These are phyloP conservation scores for Anoplius nigerrimus DNA, from an alignment of 2,888 invertebrate genomes.

Conservation along the genomic window DNA sequence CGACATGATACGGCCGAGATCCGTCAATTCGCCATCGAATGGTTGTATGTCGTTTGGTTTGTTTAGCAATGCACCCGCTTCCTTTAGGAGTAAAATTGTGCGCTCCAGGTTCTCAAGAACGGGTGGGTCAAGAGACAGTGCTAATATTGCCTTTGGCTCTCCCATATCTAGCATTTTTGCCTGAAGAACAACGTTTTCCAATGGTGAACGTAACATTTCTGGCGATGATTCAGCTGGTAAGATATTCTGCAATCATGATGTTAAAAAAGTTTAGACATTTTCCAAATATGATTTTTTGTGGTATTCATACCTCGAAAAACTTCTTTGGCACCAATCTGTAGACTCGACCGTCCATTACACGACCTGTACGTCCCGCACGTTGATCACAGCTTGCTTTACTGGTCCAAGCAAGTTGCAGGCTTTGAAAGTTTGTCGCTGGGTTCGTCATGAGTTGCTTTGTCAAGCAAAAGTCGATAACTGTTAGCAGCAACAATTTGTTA, in stretches of 20 bases:
- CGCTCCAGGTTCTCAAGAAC: conserved; percentile 87
- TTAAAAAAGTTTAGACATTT: background rate
- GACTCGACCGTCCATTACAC: conserved; percentile 89
- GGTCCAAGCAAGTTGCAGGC: conserved; percentile 90
- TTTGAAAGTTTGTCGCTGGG: conserved; percentile 85
- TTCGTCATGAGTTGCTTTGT: conserved; percentile 89
- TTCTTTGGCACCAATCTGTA: conserved; percentile 85
- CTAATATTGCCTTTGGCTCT: conserved; percentile 86
- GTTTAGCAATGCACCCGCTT: conserved; percentile 86
- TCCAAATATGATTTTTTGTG: conserved; percentile 10
- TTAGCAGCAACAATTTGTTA: conserved; percentile 48
- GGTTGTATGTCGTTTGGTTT: conserved; percentile 76
- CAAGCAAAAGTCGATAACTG: conserved; percentile 96
- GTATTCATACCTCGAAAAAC: conserved; percentile 79
- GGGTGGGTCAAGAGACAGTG: conserved; percentile 91
- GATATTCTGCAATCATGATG: conserved; percentile 21
- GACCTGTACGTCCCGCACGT: conserved; percentile 92
- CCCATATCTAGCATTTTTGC: conserved; percentile 90
- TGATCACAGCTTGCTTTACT: conserved; percentile 93
- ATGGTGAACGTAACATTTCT: conserved; percentile 87
- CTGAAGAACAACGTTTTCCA: conserved; percentile 87
- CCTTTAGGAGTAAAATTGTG: conserved; percentile 90
- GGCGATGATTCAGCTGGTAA: conserved; percentile 80
- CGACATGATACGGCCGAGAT: conserved; percentile 89
- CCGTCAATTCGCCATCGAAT: conserved; percentile 91